These are phyloP conservation scores for Centrocercus urophasianus DNA, from an alignment of 2,113 vertebrate genomes.

Conservation along the genomic window DNA sequence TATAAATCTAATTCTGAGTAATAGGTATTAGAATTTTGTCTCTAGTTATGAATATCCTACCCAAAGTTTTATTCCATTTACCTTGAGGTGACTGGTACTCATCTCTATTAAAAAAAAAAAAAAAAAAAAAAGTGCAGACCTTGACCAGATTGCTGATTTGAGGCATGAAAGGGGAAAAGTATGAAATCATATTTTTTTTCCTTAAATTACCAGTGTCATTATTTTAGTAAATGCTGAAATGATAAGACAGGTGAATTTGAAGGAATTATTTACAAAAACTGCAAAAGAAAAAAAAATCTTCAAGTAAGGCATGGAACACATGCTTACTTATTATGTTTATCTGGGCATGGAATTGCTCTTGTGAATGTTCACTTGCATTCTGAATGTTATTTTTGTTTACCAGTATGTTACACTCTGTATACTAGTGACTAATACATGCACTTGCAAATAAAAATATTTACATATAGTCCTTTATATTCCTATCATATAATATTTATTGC, in stretches of 20 bases:
- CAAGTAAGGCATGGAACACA: background rate
- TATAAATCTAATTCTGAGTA: background rate
- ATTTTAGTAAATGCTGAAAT: background rate
- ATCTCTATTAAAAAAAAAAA: background rate
- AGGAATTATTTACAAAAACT: background rate
- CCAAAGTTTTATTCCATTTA: background rate
- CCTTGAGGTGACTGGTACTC: background rate
- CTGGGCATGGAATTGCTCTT: background rate
- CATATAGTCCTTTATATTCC: background rate
- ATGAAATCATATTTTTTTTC: background rate
- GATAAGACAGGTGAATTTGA: background rate
- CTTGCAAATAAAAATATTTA: background rate
- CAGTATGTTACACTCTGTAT: background rate
- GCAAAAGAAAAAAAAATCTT: background rate
- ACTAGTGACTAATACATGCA: rapidly evolving
- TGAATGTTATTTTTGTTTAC: background rate
- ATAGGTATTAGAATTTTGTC: background rate
- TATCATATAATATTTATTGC: background rate
- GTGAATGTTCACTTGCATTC: background rate
- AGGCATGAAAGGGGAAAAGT: background rate
- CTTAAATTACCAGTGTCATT: background rate
- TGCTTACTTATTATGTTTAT: background rate
- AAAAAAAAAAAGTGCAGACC: background rate
- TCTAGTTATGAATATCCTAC: background rate
- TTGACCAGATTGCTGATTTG: background rate